Conservation (phyloP, 53 echinoderm and acorn worm species). For the Patiria pectinifera region DNA sequence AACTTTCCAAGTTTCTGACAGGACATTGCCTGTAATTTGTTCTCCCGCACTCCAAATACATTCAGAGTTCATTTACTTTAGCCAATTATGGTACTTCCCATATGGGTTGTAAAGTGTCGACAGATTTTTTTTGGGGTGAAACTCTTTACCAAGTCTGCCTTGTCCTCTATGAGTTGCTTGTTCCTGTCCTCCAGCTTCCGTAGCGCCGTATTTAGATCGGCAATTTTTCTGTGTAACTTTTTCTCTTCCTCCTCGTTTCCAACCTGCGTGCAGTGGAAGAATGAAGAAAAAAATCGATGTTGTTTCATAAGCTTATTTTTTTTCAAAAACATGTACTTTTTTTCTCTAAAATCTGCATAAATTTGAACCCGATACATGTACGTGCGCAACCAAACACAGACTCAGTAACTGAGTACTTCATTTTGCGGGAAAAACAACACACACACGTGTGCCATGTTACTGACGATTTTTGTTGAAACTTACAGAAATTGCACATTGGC, state of each 20-base stretch:
- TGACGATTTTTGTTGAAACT: too few species aligned
- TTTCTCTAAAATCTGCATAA: not conserved
- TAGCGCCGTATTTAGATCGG: slow-evolving; percentile 47
- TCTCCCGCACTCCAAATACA: not conserved
- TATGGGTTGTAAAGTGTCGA: not conserved
- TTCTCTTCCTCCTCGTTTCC: slow-evolving; percentile 52
- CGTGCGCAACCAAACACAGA: too few species aligned
- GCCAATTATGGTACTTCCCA: not conserved
- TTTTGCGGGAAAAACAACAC: too few species aligned
- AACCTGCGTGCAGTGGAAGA: slow-evolving; percentile 8
- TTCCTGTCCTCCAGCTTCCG: slow-evolving; percentile 69
- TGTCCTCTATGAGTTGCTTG: slow-evolving; percentile 66
- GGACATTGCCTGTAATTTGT: not conserved
- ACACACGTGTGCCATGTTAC: too few species aligned
- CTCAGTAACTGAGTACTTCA: too few species aligned
- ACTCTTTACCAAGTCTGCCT: slow-evolving; percentile 57
- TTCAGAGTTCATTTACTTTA: not conserved
- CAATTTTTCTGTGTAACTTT: slow-evolving; percentile 65
- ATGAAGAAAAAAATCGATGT: not conserved
- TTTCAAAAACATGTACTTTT: not conserved
- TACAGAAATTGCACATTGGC: too few species aligned
- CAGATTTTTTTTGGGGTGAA: too few species aligned
- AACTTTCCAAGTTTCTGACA: not conserved
- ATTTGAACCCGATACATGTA: too few species aligned
- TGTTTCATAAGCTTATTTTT: not conserved